phyloP scores from a whole-genome alignment of 2,888 invertebrate species.

The Oxystoma pomonae region DNA sequence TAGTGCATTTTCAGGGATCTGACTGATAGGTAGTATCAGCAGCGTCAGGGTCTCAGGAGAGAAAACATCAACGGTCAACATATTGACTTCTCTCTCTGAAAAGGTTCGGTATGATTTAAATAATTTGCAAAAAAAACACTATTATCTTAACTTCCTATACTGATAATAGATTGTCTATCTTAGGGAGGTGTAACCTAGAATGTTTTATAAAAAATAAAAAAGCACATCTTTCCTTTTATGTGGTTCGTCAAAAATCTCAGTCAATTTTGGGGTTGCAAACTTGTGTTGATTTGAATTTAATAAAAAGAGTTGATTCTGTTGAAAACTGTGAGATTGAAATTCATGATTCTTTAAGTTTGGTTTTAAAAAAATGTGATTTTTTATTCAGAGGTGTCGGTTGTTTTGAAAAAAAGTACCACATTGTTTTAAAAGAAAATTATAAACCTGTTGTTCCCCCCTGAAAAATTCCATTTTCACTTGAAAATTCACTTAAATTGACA shows the following conservation, averaged over 20 bases:
- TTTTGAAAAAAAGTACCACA: not conserved
- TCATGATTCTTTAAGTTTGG: not conserved
- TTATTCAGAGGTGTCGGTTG: not conserved
- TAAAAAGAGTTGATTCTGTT: not conserved
- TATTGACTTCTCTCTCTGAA: too few species aligned
- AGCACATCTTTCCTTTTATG: not conserved
- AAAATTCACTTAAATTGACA: not conserved
- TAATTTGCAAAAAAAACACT: not conserved
- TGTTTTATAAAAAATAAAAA: not conserved
- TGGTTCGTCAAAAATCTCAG: not conserved
- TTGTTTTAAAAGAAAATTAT: not conserved
- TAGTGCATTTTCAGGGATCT: too few species aligned
- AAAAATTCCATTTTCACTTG: not conserved
- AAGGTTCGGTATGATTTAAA: not conserved
- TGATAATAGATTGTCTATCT: not conserved
- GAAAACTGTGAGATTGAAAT: not conserved
- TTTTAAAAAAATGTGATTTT: not conserved
- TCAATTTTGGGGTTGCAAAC: not conserved
- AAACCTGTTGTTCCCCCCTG: not conserved
- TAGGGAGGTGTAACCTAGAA: not conserved
- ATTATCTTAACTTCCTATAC: not conserved
- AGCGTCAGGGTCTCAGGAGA: too few species aligned
- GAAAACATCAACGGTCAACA: too few species aligned
- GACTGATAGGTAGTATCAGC: too few species aligned
- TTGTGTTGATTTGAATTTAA: not conserved